Evolutionary conservation across 2,888 invertebrate species (phyloP).

Genomic region (Hirtodrosophila duncani): DNA sequence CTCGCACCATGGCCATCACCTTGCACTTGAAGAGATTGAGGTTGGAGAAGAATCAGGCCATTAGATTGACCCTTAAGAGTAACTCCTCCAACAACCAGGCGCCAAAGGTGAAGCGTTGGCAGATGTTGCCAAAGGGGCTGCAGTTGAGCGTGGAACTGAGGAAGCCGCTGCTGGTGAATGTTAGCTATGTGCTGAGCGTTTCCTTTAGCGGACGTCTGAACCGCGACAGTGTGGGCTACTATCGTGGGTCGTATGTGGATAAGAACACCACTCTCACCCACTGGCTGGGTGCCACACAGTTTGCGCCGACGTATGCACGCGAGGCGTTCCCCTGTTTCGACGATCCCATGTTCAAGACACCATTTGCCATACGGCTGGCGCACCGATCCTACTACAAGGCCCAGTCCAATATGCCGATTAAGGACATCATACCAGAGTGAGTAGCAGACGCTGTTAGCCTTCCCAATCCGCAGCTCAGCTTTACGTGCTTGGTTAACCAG

Average conservation of each 20-base stretch:
- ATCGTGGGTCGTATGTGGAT: constrained; percentile 83
- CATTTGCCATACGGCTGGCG: constrained; percentile 84
- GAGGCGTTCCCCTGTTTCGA: constrained; percentile 93
- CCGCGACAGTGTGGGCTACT: constrained; percentile 83
- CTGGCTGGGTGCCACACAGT: constrained; percentile 84
- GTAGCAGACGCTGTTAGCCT: too few species aligned
- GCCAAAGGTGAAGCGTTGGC: background rate
- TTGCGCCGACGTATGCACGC: constrained; percentile 85
- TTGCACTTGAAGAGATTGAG: too few species aligned
- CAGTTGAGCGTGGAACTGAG: background rate
- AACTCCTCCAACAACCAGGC: background rate
- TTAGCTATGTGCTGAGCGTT: constrained; percentile 80
- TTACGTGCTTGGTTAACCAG: too few species aligned
- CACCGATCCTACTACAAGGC: constrained; percentile 81
- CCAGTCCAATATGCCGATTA: constrained; percentile 86
- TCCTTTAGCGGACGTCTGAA: constrained; percentile 82
- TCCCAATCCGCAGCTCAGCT: too few species aligned
- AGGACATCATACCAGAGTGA: background rate
- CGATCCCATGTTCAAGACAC: constrained; percentile 91
- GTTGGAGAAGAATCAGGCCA: too few species aligned
- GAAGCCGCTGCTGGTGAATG: constrained; percentile 77
- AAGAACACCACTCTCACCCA: constrained; percentile 78
- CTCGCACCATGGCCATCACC: too few species aligned
- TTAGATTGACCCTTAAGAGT: too few species aligned
- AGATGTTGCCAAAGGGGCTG: background rate